phyloP scores from a whole-genome alignment of 2,113 vertebrate species.

The Pteropus alecto region DNA sequence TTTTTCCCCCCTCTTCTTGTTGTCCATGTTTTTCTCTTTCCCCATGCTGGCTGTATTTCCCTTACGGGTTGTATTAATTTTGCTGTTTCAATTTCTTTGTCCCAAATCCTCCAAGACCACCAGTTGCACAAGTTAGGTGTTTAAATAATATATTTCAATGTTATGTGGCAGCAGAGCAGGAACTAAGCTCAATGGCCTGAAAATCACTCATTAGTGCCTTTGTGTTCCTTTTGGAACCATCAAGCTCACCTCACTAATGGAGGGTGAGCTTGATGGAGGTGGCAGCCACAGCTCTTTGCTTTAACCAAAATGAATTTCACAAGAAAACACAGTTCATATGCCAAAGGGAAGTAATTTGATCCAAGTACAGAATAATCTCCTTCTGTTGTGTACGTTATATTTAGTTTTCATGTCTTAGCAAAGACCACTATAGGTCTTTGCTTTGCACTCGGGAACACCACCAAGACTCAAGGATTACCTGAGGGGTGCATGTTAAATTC shows the following conservation, averaged over 20 bases:
- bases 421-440: background rate
- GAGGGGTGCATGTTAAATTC: background rate
- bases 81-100: background rate
- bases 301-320: slow-evolving; percentile 10
- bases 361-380: background rate
- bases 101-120: background rate
- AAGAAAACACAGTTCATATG: background rate
- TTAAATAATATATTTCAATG: background rate
- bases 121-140: background rate
- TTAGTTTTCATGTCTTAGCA: background rate
- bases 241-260: background rate
- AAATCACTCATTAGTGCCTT: background rate
- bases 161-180: background rate
- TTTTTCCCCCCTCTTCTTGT: background rate
- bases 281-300: background rate
- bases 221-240: background rate
- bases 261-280: background rate
- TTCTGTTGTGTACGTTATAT: background rate
- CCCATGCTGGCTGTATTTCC: background rate
- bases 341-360: slow-evolving; percentile 16
- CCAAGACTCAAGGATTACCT: background rate
- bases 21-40: background rate
- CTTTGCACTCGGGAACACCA: background rate
- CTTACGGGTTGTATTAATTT: background rate
- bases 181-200: background rate